Conservation (phyloP, 2,113 vertebrate species). For the Cinclus mexicanus region DNA sequence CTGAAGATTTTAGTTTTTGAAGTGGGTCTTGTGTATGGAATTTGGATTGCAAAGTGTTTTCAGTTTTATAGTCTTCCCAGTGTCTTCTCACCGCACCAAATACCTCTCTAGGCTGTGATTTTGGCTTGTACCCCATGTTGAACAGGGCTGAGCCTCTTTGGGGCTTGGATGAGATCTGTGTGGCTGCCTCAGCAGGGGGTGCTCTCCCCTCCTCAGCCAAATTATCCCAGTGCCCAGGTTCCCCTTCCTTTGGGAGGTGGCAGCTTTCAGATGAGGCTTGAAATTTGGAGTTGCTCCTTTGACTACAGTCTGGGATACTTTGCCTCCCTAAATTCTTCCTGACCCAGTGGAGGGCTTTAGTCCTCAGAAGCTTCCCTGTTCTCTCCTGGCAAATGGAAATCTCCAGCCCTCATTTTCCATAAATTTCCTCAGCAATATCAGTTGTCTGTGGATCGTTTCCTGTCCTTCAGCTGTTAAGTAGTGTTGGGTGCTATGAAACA, state of each 20-base stretch:
- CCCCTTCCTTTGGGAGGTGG: not conserved
- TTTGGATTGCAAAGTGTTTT: not conserved
- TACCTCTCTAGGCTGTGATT: not conserved
- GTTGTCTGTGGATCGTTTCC: not conserved
- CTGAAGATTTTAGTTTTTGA: not conserved
- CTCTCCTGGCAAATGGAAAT: not conserved
- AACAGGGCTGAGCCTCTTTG: conserved; percentile 48
- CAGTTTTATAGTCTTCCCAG: not conserved
- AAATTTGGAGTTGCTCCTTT: conserved; percentile 27
- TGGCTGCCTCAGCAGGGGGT: conserved; percentile 36
- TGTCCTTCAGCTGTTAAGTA: conserved; percentile 41
- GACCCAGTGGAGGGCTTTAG: not conserved
- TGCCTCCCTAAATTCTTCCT: conserved; percentile 27
- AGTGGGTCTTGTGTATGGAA: not conserved
- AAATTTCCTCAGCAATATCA: conserved; percentile 13
- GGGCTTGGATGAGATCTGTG: conserved; percentile 15
- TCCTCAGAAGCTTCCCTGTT: not conserved
- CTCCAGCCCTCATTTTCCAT: conserved; percentile 22
- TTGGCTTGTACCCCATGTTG: not conserved
- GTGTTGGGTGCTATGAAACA: conserved; percentile 15
- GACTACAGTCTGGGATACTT: conserved; percentile 11
- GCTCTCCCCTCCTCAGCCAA: conserved; percentile 23
- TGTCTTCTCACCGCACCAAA: not conserved
- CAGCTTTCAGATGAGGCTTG: conserved; percentile 39
- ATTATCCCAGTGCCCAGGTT: conserved; percentile 22